Base-by-base conservation (phyloP, 2,113 vertebrate species). In the Ophthalmolycus amberensis region DNA sequence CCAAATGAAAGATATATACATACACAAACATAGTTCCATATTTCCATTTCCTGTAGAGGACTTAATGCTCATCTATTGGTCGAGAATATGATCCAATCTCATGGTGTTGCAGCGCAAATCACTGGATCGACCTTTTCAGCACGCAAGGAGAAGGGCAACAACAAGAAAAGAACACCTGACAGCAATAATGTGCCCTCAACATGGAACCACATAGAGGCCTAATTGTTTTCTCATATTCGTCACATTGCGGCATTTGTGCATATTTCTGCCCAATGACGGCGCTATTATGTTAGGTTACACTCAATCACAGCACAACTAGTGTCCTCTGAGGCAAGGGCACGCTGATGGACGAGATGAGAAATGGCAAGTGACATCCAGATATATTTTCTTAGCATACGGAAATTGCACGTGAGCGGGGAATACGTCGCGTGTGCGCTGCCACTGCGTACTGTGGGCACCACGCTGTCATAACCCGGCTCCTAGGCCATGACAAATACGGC, bases 321-420 rank as follows among this genome's bases (percentile, higher is more conserved):
- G 87, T 91, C 84, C 84, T 90, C 83, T 83, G 73, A 71, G 71
- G 69, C 75, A 93, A 87, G 82, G 79, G 44, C 68, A 54, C 71
- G 7, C 54, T 65, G 77, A 91, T 89, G 82, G 77, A 92, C 50
- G 85, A 82, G 81, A 80, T 38, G 69, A 84, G 69, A 73, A 84
- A 88, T 62, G 79, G 18, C 88, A 79, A 90, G 83, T 90, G 89
- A 91, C 75, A 86, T 62, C 34, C 16, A 83, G 81, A 88, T 89
- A 64, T 75, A 77, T 86, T 86, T 77, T 80, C 52, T 85, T 62
- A 70, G 75, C 73, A 73, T 50, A 29, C 70, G 48, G 65, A 63
- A 82, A 90, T 34, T 74, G 56, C 71, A 69, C 78, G 67, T 78
- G 46, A 83, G 54, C 75, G 75, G 52, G 56, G 29, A 63, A 68